phyloP scores from a whole-genome alignment of 2,888 invertebrate species.

The Unio pictorum region DNA sequence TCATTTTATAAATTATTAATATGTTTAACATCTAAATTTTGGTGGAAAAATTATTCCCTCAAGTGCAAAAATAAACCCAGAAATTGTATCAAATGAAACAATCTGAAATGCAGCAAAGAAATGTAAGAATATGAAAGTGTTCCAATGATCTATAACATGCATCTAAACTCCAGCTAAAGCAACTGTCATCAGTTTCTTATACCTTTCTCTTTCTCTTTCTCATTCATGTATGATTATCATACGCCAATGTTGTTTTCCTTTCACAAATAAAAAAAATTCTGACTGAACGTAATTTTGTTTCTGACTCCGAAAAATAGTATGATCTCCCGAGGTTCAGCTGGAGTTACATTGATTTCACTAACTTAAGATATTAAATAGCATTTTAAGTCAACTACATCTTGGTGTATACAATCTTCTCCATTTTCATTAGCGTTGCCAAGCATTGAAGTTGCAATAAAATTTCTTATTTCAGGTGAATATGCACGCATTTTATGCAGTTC shows the following conservation, averaged over 20 bases:
- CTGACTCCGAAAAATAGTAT: conserved; percentile 5
- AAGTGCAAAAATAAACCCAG: too few relatives aligned
- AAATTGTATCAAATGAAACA: too few relatives aligned
- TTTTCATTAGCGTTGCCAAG: background rate
- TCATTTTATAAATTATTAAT: too few relatives aligned
- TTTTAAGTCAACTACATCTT: background rate
- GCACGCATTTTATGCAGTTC: conserved; percentile 5
- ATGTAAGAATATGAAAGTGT: too few relatives aligned
- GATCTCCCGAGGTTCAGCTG: conserved; percentile 6
- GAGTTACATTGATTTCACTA: background rate
- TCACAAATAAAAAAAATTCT: conserved; percentile 12
- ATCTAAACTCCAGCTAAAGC: conserved; percentile 8
- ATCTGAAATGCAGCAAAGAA: too few relatives aligned
- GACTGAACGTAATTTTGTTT: conserved; percentile 6
- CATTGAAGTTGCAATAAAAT: conserved; percentile 7
- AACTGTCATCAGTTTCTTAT: conserved; percentile 5
- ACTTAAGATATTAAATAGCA: conserved; percentile 6
- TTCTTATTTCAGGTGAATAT: conserved; percentile 7
- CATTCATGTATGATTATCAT: conserved; percentile 20
- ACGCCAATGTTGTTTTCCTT: conserved; percentile 9
- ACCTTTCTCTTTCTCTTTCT: conserved; percentile 4
- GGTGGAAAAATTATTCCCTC: too few relatives aligned
- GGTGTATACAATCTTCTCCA: background rate
- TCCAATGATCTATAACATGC: too few relatives aligned
- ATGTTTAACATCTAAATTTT: too few relatives aligned